Percentiles rank a stretch among this genome's conserved stretches.
Evolutionary conservation across 2,888 invertebrate species (phyloP).

Genomic region (Diabrotica balteata): DNA sequence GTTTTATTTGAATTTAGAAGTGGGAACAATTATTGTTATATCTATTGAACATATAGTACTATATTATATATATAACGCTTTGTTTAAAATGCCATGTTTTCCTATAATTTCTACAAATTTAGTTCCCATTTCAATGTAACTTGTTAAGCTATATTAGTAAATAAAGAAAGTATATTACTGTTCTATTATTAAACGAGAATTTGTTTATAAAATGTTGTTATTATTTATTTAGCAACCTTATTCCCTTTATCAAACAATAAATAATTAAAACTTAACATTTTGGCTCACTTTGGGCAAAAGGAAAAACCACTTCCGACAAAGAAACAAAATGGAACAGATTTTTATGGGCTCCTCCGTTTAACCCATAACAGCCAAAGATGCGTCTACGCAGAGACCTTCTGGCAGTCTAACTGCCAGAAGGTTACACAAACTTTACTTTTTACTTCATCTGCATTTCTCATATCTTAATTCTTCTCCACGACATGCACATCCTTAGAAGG

Average conservation of each 20-base stretch:
- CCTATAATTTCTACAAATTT: constrained; percentile 31
- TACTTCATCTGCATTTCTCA: no score
- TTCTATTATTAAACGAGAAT: constrained; percentile 52
- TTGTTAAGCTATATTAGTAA: constrained; percentile 50
- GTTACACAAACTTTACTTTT: no score
- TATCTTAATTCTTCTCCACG: no score
- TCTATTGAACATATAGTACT: constrained; percentile 35
- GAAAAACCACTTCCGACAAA: no score
- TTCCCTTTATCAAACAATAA: neutral
- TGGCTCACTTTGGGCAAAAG: no score
- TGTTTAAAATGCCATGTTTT: constrained; percentile 29
- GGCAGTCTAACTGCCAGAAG: no score
- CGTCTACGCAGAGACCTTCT: no score
- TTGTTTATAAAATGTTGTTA: constrained; percentile 40
- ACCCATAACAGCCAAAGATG: no score
- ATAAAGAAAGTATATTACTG: constrained; percentile 51
- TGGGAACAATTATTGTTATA: constrained; percentile 42
- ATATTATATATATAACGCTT: constrained; percentile 33
- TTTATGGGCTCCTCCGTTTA: no score
- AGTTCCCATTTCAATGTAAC: constrained; percentile 42
- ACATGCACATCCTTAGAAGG: no score
- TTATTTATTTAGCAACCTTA: neutral
- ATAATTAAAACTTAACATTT: no score
- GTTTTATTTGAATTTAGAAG: constrained; percentile 31
- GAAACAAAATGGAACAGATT: no score